phyloP scores from a whole-genome alignment of 92 coral and sea anemone genomes.

The Epizoanthus stellaris region DNA sequence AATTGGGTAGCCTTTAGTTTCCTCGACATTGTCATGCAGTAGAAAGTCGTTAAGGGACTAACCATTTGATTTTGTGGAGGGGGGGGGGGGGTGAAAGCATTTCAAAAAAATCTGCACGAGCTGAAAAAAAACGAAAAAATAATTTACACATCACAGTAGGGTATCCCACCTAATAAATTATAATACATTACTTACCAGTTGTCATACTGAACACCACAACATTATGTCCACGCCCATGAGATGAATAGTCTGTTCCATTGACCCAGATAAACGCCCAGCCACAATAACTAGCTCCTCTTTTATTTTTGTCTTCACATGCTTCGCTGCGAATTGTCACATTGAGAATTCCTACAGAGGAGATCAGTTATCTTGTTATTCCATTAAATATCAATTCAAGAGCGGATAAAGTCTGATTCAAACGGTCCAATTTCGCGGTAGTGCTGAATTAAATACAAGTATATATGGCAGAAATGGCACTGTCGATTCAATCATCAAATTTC shows the following conservation, averaged over 20 bases:
- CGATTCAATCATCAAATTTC: no score
- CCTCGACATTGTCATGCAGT: no score
- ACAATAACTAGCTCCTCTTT: neutral
- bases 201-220: slow-evolving; percentile 10
- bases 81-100: no score
- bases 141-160: neutral
- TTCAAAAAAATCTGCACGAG: neutral
- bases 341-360: neutral
- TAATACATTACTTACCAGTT: slow-evolving; percentile 15
- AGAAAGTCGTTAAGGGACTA: no score
- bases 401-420: no score
- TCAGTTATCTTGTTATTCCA: no score
- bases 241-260: slow-evolving; percentile 32
- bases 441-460: no score
- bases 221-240: slow-evolving; percentile 18
- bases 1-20: no score
- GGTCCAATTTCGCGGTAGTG: no score
- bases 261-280: slow-evolving; percentile 29
- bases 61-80: no score
- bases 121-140: neutral
- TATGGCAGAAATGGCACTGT: no score
- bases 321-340: slow-evolving; percentile 40
- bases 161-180: neutral
- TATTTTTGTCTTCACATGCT: slow-evolving; percentile 17
- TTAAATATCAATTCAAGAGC: no score